Evolutionary conservation across 1,140 invertebrate species (phyloP).

Genomic region (Cotesia glomerata): DNA sequence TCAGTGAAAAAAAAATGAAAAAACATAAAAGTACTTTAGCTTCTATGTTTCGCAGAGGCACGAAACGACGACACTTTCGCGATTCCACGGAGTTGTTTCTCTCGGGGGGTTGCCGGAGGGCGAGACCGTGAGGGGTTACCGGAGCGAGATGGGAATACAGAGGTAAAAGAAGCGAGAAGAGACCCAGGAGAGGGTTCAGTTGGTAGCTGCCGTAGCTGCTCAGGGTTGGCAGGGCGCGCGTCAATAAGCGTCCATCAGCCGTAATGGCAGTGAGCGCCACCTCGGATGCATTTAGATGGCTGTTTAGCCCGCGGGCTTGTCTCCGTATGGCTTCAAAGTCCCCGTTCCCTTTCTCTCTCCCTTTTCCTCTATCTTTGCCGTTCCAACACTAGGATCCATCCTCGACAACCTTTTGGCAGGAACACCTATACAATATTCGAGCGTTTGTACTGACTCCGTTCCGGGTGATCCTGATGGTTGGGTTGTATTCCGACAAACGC

Average conservation of each 20-base stretch:
- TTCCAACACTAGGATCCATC: slow-evolving; percentile 25
- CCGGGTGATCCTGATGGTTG: too few species aligned
- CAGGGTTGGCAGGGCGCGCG: slow-evolving; percentile 53
- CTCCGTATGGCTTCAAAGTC: slow-evolving; percentile 38
- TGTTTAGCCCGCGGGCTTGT: slow-evolving; percentile 58
- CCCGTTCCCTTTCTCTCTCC: slow-evolving; percentile 21
- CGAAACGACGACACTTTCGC: slow-evolving; percentile 41
- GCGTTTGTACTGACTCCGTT: too few species aligned
- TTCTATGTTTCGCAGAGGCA: slow-evolving; percentile 11
- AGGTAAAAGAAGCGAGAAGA: slow-evolving; percentile 41
- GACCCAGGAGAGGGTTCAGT: background rate
- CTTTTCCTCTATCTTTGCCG: slow-evolving; percentile 43
- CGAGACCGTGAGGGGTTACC: slow-evolving; percentile 21
- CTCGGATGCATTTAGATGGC: slow-evolving; percentile 66
- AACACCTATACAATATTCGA: background rate
- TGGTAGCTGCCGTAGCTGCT: slow-evolving; percentile 3
- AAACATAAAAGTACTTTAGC: slow-evolving; percentile 21
- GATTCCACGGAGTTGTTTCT: slow-evolving; percentile 34
- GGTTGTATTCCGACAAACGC: too few species aligned
- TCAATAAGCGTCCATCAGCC: slow-evolving; percentile 65
- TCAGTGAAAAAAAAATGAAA: too few species aligned
- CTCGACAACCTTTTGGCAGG: slow-evolving; percentile 25
- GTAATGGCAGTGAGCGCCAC: slow-evolving; percentile 64
- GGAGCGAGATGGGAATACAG: slow-evolving; percentile 21
- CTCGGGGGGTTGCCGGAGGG: slow-evolving; percentile 25